Evolutionary conservation across 2,888 invertebrate genomes (phyloP), one percentile per base, ranked within the genome.

Genomic region (Sylvicola fuscatus): DNA sequence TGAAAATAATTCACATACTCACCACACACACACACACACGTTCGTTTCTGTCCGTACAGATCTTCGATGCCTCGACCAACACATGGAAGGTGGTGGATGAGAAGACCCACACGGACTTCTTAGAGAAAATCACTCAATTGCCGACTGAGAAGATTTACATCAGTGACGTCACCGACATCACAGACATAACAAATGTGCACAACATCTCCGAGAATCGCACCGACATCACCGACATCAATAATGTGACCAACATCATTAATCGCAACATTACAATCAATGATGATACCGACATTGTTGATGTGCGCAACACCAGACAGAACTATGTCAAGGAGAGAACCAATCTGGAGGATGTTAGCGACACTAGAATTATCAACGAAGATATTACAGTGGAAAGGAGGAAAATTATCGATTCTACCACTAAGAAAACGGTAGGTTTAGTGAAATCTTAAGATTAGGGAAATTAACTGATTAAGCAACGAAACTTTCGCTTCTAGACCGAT

Each of bases 41-140:
- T 40, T 31, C 27, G 29, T 28, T 36, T 33, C 8, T 21, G 42
- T 41, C 8, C 3, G 14, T 37, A 15, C 33, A 55, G 58, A 56
- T 58, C 37, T 59, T 56, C 41, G 59, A 59, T 52, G 58, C 59
- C 11, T 52, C 53, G 41, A 56, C 58, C 40, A 59, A 59, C 41
- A 57, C 57, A 37, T 59, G 59, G 59, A 56, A 58, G 37, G 52
- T 59, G 37, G 47, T 59, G 37, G 57, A 58, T 43, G 58, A 59
- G 41, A 55, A 52, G 42, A 52, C 54, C 33, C 58, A 58, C 39
- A 59, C 59, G 14, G 59, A 59, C 48, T 57, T 59, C 30, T 49
- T 58, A 40, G 59, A 59, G 45, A 58, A 57, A 48, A 58, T 57
- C 41, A 51, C 54, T 28, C 58, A 58, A 42, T 40, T 50, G 16